Evolutionary conservation across 2,797 vertebrate species (phyloP).

Genomic region (Antennarius maculatus): DNA sequence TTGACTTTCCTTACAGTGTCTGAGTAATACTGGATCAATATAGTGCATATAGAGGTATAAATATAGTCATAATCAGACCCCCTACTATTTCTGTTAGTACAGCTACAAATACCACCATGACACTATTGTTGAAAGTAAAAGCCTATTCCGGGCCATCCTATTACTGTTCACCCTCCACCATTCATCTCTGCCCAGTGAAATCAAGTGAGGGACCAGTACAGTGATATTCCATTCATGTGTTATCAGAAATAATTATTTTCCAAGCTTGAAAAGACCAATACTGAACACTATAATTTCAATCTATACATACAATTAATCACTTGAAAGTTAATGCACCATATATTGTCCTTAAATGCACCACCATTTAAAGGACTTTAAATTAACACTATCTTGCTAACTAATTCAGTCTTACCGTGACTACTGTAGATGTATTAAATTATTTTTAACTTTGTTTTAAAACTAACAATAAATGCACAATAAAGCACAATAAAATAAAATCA

Average conservation of each 20-base stretch:
- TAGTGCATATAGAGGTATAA: not conserved
- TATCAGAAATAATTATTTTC: conserved; percentile 53
- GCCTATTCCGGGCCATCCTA: conserved; percentile 12
- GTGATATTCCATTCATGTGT: conserved; percentile 41
- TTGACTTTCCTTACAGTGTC: conserved; percentile 52
- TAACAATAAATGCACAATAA: not conserved
- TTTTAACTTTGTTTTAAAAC: not conserved
- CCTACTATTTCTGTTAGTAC: conserved; percentile 44
- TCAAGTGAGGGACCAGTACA: conserved; percentile 37
- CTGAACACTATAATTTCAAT: conserved; percentile 26
- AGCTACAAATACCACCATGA: conserved; percentile 24
- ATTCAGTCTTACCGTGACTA: no score
- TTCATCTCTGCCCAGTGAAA: conserved; percentile 54
- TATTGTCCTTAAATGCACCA: not conserved
- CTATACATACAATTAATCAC: not conserved
- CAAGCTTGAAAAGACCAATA: conserved; percentile 28
- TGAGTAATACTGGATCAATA: conserved; percentile 71
- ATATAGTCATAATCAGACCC: conserved; percentile 34
- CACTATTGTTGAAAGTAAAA: conserved; percentile 40
- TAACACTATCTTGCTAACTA: no score
- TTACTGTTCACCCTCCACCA: conserved; percentile 39
- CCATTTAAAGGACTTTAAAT: no score
- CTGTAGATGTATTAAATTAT: no score
- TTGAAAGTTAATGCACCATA: not conserved
- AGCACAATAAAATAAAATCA: not conserved